phyloP scores from a whole-genome alignment of 2,797 vertebrate genomes.

The Acanthurus lineatus region DNA sequence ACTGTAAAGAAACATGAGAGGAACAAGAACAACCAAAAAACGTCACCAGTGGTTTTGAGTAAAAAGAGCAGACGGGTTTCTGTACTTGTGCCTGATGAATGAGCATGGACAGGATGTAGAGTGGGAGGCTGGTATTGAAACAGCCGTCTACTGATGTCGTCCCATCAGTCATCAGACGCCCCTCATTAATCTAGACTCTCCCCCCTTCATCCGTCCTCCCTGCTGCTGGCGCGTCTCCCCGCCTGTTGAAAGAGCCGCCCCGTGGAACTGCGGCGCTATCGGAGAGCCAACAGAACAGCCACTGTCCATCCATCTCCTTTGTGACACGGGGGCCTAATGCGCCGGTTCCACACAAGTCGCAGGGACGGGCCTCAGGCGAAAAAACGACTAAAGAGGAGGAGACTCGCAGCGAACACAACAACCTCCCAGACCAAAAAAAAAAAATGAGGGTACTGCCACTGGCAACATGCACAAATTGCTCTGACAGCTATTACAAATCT shows the following conservation, averaged over 20 bases:
- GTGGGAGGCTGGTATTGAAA: conserved; percentile 81
- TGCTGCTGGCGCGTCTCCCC: conserved; percentile 59
- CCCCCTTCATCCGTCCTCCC: conserved; percentile 59
- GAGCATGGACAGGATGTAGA: conserved; percentile 70
- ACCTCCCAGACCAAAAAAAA: conserved; percentile 26
- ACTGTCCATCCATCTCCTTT: conserved; percentile 76
- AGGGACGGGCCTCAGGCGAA: conserved; percentile 50
- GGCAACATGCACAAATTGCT: conserved; percentile 42
- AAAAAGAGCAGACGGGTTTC: conserved; percentile 31
- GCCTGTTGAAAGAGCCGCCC: conserved; percentile 64
- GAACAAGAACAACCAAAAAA: conserved; percentile 7
- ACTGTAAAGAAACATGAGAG: conserved; percentile 14
- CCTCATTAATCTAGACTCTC: conserved; percentile 78
- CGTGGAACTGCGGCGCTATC: conserved; percentile 56
- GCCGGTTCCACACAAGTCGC: conserved; percentile 40
- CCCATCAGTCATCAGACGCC: conserved; percentile 80
- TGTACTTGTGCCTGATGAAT: conserved; percentile 63
- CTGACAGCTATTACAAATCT: conserved; percentile 46
- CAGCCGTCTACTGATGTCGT: conserved; percentile 75
- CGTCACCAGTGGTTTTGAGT: neutral
- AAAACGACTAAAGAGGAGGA: conserved; percentile 26
- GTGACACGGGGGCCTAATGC: conserved; percentile 66
- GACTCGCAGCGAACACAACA: conserved; percentile 36
- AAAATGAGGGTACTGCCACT: conserved; percentile 26
- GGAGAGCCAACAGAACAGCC: conserved; percentile 61